A percentile compares a stretch with the other conserved stretches of the same genome.
Conservation (phyloP, 2,888 invertebrate species). For the Drosophila affinis region DNA sequence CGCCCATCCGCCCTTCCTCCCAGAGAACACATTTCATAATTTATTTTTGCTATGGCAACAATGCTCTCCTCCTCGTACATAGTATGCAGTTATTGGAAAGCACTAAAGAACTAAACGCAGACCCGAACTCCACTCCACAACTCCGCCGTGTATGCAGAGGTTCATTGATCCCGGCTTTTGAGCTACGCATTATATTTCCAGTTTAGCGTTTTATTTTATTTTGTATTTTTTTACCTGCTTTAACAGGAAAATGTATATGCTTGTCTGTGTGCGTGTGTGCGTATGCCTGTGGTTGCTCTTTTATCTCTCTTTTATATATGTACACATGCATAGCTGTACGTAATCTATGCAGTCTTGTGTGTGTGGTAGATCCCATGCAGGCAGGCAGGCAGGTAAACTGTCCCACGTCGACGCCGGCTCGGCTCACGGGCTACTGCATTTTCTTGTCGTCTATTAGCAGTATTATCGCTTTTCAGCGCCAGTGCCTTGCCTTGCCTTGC, state of each 20-base stretch:
- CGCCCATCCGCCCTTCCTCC: not conserved
- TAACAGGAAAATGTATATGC: conserved; percentile 68
- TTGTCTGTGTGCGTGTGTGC: conserved; percentile 14
- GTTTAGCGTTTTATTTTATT: conserved; percentile 73
- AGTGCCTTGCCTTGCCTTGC: conserved; percentile 1
- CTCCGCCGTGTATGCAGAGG: conserved; percentile 45
- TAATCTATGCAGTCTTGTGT: conserved; percentile 26
- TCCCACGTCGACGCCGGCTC: conserved; percentile 34
- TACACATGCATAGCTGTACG: conserved; percentile 6
- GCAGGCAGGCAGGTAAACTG: conserved; percentile 39
- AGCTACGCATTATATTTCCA: conserved; percentile 76
- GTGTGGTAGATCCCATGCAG: conserved; percentile 24
- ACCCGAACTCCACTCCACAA: conserved; percentile 29
- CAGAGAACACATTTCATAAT: conserved; percentile 37
- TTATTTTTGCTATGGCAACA: conserved; percentile 53
- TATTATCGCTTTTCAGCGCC: conserved; percentile 58
- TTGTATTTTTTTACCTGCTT: conserved; percentile 72
- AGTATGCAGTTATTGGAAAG: conserved; percentile 49
- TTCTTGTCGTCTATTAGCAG: conserved; percentile 70
- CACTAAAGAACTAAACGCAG: conserved; percentile 38
- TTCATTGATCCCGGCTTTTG: conserved; percentile 73
- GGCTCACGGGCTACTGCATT: conserved; percentile 56
- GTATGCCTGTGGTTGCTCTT: conserved; percentile 47
- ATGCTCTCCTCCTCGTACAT: conserved; percentile 13
- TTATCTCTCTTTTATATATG: conserved; percentile 49